Evolutionary conservation across 2,113 vertebrate genomes (phyloP).

Genomic region (Dasyornis broadbenti): DNA sequence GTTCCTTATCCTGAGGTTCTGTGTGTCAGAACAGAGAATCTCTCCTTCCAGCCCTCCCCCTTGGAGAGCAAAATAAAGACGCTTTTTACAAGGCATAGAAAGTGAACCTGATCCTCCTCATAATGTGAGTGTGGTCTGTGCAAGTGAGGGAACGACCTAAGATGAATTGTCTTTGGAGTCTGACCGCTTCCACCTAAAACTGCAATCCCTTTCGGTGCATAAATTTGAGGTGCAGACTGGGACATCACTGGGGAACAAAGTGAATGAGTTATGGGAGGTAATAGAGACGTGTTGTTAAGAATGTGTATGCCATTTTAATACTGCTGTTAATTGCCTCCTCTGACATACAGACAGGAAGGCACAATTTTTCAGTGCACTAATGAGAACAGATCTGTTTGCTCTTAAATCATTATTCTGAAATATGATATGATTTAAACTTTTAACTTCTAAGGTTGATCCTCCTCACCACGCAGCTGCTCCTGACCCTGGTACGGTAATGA

Average conservation of each 20-base stretch:
- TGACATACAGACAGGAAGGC: neutral
- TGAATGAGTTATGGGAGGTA: slow-evolving; percentile 27
- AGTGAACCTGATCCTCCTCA: slow-evolving; percentile 22
- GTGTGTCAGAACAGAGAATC: neutral
- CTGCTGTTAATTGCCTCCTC: slow-evolving; percentile 12
- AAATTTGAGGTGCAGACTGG: slow-evolving; percentile 50
- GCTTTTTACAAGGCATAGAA: slow-evolving; percentile 1
- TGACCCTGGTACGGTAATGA: neutral
- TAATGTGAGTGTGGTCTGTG: neutral
- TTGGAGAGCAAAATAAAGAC: slow-evolving; percentile 26
- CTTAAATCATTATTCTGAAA: slow-evolving; percentile 38
- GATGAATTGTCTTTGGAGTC: neutral
- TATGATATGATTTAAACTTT: neutral
- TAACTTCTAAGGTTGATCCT: neutral
- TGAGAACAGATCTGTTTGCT: slow-evolving; percentile 20
- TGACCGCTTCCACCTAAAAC: neutral
- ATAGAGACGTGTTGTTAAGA: neutral
- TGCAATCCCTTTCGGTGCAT: neutral
- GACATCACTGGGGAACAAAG: neutral
- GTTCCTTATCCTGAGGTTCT: slow-evolving; percentile 21
- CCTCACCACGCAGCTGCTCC: neutral
- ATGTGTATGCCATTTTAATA: neutral
- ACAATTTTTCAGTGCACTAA: neutral
- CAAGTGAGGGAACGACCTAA: neutral
- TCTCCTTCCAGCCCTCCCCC: neutral